These are phyloP conservation scores for Diadumene lineata DNA, from an alignment of 92 coral and sea anemone species.

Conservation along the genomic window DNA sequence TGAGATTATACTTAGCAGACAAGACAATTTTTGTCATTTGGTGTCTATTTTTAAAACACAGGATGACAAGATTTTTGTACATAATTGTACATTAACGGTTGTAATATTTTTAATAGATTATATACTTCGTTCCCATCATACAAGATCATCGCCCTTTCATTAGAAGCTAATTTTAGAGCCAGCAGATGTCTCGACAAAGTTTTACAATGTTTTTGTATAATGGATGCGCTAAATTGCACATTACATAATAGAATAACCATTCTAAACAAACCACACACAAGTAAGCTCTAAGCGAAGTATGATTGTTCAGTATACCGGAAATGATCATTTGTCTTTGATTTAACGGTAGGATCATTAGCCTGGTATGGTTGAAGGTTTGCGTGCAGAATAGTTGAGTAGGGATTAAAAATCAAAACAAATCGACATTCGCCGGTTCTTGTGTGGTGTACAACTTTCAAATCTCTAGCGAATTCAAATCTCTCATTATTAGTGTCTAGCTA, in stretches of 20 bases:
- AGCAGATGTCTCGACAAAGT: too few species aligned
- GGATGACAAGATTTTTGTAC: too few species aligned
- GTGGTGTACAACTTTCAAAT: slow-evolving; percentile 15
- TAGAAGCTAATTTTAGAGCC: too few species aligned
- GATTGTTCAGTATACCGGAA: slow-evolving; percentile 10
- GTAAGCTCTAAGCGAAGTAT: background rate
- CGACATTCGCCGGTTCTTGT: slow-evolving; percentile 21
- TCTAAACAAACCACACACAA: background rate
- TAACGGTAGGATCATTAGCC: background rate
- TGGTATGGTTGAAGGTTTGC: slow-evolving; percentile 12
- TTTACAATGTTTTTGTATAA: too few species aligned
- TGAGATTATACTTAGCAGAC: too few species aligned
- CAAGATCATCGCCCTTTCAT: too few species aligned
- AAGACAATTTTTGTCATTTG: too few species aligned
- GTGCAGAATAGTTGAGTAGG: slow-evolving; percentile 4
- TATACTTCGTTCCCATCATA: too few species aligned
- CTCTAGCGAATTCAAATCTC: slow-evolving; percentile 40
- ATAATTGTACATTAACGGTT: too few species aligned
- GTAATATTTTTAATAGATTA: too few species aligned
- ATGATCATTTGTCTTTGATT: slow-evolving; percentile 21
- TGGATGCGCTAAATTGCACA: background rate
- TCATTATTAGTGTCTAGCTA: slow-evolving; percentile 36
- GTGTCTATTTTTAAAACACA: too few species aligned
- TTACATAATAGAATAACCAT: background rate
- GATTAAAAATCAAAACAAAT: slow-evolving; percentile 8